These are phyloP conservation scores for Tupaia tana DNA, from an alignment of 2,113 vertebrate species.

Conservation along the genomic window DNA sequence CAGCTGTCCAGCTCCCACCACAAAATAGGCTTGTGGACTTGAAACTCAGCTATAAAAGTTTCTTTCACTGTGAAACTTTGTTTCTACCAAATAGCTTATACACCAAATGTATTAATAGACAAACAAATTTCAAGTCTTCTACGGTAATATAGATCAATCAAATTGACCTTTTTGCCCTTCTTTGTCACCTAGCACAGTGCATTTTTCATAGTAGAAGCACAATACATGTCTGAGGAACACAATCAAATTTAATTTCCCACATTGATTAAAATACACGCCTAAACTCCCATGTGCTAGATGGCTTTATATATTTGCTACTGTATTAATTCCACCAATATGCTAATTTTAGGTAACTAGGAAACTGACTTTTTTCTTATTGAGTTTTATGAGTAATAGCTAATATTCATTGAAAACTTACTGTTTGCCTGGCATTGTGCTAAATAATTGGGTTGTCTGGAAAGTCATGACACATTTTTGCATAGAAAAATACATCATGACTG, in stretches of 20 bases:
- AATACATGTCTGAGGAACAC: not conserved
- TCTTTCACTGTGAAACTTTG: constrained; percentile 16
- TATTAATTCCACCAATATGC: not conserved
- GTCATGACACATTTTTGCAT: too few species aligned
- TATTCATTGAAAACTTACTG: not conserved
- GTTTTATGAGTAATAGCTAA: constrained; percentile 47
- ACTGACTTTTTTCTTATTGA: not conserved
- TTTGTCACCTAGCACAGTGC: not conserved
- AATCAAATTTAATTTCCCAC: constrained; percentile 34
- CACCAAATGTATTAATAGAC: constrained; percentile 13
- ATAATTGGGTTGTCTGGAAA: too few species aligned
- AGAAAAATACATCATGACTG: too few species aligned
- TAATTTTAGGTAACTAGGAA: constrained; percentile 31
- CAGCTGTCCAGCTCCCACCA: not conserved
- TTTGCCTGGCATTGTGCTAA: constrained; percentile 31
- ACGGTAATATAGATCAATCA: not conserved
- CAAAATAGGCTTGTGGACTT: not conserved
- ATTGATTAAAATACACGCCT: constrained; percentile 30
- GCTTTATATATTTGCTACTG: not conserved
- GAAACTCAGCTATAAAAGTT: not conserved
- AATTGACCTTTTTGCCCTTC: not conserved
- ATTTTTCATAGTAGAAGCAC: not conserved
- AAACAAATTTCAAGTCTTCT: not conserved
- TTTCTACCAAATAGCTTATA: not conserved
- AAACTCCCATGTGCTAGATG: not conserved